These are phyloP conservation scores for Melanotaenia duboulayi DNA, from an alignment of 2,113 vertebrate species.

Conservation along the genomic window DNA sequence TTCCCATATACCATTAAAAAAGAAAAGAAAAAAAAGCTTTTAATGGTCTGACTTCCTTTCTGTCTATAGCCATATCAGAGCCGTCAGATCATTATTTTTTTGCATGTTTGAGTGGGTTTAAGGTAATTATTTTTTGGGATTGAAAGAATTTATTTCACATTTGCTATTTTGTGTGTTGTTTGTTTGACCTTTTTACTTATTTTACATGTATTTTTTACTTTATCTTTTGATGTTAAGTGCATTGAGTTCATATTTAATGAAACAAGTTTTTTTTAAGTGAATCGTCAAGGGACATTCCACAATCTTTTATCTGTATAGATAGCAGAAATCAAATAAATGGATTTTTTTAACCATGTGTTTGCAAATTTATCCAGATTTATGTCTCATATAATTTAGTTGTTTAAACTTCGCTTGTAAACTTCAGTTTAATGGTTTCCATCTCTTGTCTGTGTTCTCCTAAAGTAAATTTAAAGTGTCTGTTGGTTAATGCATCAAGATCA, in stretches of 20 bases:
- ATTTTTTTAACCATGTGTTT: constrained; percentile 4
- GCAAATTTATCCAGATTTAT: not conserved
- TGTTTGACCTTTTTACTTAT: not conserved
- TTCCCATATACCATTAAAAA: not conserved
- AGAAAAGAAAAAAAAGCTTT: not conserved
- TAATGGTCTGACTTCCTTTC: not conserved
- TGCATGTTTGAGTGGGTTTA: not conserved
- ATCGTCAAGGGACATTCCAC: not conserved
- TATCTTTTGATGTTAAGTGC: no score
- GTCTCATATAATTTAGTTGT: constrained; percentile 32
- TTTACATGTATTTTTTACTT: not conserved
- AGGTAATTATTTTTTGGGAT: not conserved
- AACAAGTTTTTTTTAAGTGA: not conserved
- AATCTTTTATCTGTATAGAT: constrained; percentile 11
- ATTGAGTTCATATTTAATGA: no score
- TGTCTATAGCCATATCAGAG: not conserved
- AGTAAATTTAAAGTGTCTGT: constrained; percentile 3
- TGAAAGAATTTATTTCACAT: not conserved
- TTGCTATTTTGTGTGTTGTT: not conserved
- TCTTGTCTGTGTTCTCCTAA: constrained; percentile 6
- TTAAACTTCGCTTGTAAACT: not conserved
- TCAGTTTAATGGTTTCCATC: not conserved
- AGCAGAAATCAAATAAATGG: constrained; percentile 7
- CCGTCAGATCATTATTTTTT: not conserved
- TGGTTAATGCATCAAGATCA: constrained; percentile 39